Conservation (phyloP, 2,113 vertebrate species). For the Pyrgilauda ruficollis region DNA sequence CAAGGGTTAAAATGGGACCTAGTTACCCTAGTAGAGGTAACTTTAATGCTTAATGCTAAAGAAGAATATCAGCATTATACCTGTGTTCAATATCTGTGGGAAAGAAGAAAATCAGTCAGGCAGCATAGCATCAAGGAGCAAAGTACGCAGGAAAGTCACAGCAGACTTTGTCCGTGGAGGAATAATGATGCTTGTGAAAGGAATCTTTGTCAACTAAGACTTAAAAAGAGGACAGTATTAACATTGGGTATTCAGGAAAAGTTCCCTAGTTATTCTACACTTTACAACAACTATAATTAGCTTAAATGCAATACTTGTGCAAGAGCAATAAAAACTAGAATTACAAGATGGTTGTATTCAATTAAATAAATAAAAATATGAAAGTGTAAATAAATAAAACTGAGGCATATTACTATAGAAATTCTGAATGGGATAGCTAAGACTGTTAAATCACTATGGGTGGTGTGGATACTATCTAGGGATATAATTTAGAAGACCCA, state of each 20-base stretch:
- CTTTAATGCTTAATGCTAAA: background rate
- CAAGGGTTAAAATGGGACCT: background rate
- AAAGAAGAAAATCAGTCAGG: background rate
- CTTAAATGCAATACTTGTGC: background rate
- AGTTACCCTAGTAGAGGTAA: background rate
- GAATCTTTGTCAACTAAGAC: background rate
- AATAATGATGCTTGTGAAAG: background rate
- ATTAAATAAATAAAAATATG: background rate
- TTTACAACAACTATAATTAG: background rate
- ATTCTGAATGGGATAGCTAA: background rate
- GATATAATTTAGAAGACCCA: background rate
- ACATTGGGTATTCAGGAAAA: background rate
- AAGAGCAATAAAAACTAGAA: background rate
- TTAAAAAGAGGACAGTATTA: background rate
- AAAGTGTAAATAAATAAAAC: background rate
- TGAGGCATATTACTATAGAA: background rate
- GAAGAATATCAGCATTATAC: background rate
- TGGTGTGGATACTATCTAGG: background rate
- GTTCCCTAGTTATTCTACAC: background rate
- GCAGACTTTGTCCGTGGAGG: background rate
- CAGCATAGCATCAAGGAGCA: background rate
- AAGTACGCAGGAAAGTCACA: background rate
- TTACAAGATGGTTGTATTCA: background rate
- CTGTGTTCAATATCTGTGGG: background rate
- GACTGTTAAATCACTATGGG: background rate